Base-by-base conservation (phyloP, 2,113 vertebrate genomes). In the Alligator mississippiensis region DNA sequence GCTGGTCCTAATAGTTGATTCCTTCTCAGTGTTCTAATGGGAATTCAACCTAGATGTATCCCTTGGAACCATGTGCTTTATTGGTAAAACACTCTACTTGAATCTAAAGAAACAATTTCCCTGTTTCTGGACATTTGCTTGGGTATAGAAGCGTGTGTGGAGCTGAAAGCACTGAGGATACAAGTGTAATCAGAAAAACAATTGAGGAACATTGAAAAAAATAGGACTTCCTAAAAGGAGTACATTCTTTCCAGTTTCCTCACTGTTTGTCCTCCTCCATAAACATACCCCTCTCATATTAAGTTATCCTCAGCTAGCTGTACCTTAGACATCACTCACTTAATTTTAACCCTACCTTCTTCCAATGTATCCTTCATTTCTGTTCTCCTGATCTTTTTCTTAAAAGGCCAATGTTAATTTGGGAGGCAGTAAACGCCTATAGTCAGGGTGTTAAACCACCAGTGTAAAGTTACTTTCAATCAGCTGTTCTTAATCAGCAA, bases 401-500 rank as follows among this genome's bases (percentile, higher is more conserved):
- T 79, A 30, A 81, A 11, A 64, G 6, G 6, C n/a, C 18, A 24
- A 17, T 84, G 61, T 0, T 83, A 5, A 85, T 77, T 2, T 84
- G 88, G 93, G 16, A 81, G 59, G 19, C 34, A 15, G 28, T 80
- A 80, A 88, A 2, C 82, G 19, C 18, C 54, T 59, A 84, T 9
- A 76, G 72, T 80, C 92, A 63, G 88, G 57, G 47, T 88, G 60
- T 78, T 62, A 66, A 96, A 90, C 54, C 70, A 88, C 80, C 5
- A 80, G 89, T 78, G 90, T 19, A 82, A 90, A 88, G 16, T 15
- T 87, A 96, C 94, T 76, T 94, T 47, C 47, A 47, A 47, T 47
- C 47, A 47, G 55, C 93, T 93, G 81, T 76, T 91, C 77, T 96
- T 95, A 92, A 96, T 96, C 93, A 96, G 95, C 88, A 94, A 72